Base-by-base conservation (phyloP, 2,888 invertebrate species). In the Andrena minutula region DNA sequence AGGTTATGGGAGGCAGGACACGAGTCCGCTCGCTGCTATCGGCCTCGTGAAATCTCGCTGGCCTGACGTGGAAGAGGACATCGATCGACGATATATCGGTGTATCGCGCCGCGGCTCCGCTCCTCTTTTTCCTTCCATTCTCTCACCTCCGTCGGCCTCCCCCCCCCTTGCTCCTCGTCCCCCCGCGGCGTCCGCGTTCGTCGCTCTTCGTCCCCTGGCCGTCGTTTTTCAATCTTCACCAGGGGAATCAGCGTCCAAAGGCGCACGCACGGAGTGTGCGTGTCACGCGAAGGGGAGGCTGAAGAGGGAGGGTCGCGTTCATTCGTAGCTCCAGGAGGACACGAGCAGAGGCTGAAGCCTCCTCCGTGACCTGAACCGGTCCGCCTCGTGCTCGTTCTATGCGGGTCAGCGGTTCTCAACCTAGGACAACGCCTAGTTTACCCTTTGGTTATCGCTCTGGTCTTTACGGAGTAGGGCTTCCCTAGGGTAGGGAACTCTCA, bases 321-420 rank as follows among this genome's bases (percentile, higher is more conserved):
- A 84, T 88, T 88, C 88, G 89, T 86, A 79, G 80, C 85, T 84
- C 66, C 84, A 82, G 83, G 88, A 84, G 89, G 87, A 90, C 90
- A 88, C 88, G 91, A 91, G 89, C 90, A 85, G 86, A 77, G 84
- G 76, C 76, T 87, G 89, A 88, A 90, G 88, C 85, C 90, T 87
- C 77, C 86, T 89, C 83, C 89, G 90, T 92, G 93, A 93, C 92
- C 92, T 84, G 92, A 93, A 93, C 93, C 93, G 93, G 92, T 93
- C 93, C 91, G 91, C 90, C 92, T 91, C 90, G 90, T 86, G 89
- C 87, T 89, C 88, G 85, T 87, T 89, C 86, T 89, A 88, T 86
- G 88, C 86, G 76, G 89, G 85, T 83, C 92, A 93, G 92, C 86
- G 92, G 87, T 88, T 88, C 93, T 92, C 93, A 93, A 91, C 90